A percentile compares a stretch with the other conserved stretches of the same genome.
phyloP scores from a whole-genome alignment of 2,113 vertebrate species.

The Notarius lentiginosus region DNA sequence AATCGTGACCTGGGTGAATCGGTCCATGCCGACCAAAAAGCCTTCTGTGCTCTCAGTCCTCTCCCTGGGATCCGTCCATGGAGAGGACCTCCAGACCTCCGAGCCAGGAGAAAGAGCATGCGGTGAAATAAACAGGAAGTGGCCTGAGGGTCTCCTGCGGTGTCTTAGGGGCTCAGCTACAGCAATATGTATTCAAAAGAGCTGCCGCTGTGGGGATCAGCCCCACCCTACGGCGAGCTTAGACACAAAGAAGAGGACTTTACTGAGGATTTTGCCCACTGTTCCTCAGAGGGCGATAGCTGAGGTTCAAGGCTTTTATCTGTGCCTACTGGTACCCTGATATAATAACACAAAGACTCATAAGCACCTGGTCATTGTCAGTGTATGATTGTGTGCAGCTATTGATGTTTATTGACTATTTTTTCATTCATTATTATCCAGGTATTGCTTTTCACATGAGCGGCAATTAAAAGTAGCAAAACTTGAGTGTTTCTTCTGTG shows the following conservation, averaged over 20 bases:
- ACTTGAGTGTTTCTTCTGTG: background rate
- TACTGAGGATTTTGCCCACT: conserved; percentile 16
- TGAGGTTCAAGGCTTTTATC: conserved; percentile 44
- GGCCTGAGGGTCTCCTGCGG: conserved; percentile 43
- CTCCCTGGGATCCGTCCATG: background rate
- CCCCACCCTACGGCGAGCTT: conserved; percentile 22
- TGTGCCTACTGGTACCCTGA: conserved; percentile 17
- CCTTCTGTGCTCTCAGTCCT: conserved; percentile 1
- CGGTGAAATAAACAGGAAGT: conserved; percentile 53
- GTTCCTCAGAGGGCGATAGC: conserved; percentile 13
- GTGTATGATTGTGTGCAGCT: background rate
- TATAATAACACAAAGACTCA: conserved; percentile 20
- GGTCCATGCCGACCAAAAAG: background rate
- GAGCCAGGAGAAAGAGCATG: conserved; percentile 32
- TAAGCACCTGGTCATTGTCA: background rate
- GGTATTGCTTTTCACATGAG: background rate
- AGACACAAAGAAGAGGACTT: conserved; percentile 46
- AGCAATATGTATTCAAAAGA: conserved; percentile 57
- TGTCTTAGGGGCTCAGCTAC: conserved; percentile 51
- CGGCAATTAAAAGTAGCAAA: conserved; percentile 7
- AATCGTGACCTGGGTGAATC: too few species aligned
- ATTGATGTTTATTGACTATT: background rate
- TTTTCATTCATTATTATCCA: background rate
- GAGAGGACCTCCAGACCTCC: conserved; percentile 24
- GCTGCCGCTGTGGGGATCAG: conserved; percentile 42